Conservation (phyloP, 2,113 vertebrate genomes). For the Charina bottae region DNA sequence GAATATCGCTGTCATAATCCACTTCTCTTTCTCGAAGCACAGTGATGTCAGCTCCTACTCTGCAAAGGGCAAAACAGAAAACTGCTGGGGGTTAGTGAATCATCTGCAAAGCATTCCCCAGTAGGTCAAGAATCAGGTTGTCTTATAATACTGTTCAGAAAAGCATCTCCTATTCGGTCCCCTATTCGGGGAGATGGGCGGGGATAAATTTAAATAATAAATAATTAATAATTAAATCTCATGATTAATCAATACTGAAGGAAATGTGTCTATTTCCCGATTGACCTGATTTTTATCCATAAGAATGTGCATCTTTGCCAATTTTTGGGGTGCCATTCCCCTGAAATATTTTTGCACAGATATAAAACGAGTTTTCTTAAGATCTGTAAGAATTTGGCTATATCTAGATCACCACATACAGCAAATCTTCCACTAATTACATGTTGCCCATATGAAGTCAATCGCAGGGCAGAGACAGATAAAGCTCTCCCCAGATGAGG, state of each 20-base stretch:
- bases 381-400: neutral
- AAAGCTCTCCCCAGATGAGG: neutral
- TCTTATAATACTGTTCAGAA: neutral
- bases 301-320: neutral
- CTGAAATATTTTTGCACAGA: neutral
- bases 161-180: too few relatives aligned
- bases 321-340: neutral
- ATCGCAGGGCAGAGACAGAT: neutral
- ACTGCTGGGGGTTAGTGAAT: conserved; percentile 2
- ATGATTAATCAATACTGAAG: neutral
- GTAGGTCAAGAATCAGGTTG: neutral
- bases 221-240: too few relatives aligned
- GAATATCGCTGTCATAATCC: conserved; percentile 87
- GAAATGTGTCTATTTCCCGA: neutral
- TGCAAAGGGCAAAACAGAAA: conserved; percentile 62
- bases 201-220: too few relatives aligned
- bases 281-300: neutral
- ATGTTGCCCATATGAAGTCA: neutral
- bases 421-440: neutral
- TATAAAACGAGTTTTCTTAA: neutral
- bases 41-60: conserved; percentile 95
- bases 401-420: neutral
- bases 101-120: neutral
- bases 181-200: too few relatives aligned
- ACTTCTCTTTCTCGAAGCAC: conserved; percentile 92